These are phyloP conservation scores for Nebria salina DNA, from an alignment of 2,888 invertebrate species.

Conservation along the genomic window DNA sequence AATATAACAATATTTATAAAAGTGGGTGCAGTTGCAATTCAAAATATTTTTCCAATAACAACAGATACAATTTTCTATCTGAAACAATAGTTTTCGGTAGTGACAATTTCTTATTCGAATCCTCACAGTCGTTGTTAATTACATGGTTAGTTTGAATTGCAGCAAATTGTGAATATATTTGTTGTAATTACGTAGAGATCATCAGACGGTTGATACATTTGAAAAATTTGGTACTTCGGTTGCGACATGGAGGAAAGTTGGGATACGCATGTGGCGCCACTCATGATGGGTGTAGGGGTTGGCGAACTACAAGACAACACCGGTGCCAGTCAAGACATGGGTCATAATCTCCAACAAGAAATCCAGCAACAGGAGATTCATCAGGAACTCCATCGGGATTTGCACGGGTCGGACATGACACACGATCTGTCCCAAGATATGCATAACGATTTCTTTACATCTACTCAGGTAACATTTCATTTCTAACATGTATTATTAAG, in stretches of 20 bases:
- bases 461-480: constrained; percentile 55
- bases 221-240: not conserved
- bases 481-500: not conserved
- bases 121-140: too few species aligned
- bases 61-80: too few species aligned
- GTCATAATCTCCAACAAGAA: constrained; percentile 52
- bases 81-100: too few species aligned
- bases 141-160: too few species aligned
- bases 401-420: constrained; percentile 52
- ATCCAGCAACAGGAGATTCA: constrained; percentile 56
- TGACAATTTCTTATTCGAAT: too few species aligned
- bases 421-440: constrained; percentile 52
- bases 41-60: too few species aligned
- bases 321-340: constrained; percentile 51
- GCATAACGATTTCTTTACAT: constrained; percentile 56
- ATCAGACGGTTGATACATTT: not conserved
- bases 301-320: constrained; percentile 54
- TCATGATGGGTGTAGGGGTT: constrained; percentile 62
- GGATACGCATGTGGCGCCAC: constrained; percentile 62
- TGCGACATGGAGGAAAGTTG: constrained; percentile 61
- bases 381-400: constrained; percentile 53
- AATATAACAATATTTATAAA: not conserved
- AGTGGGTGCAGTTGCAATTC: not conserved
- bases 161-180: too few species aligned
- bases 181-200: too few species aligned